A percentile compares a stretch with the other conserved stretches of the same genome.
Conservation (phyloP, 2,113 vertebrate species). For the Carassius carassius region DNA sequence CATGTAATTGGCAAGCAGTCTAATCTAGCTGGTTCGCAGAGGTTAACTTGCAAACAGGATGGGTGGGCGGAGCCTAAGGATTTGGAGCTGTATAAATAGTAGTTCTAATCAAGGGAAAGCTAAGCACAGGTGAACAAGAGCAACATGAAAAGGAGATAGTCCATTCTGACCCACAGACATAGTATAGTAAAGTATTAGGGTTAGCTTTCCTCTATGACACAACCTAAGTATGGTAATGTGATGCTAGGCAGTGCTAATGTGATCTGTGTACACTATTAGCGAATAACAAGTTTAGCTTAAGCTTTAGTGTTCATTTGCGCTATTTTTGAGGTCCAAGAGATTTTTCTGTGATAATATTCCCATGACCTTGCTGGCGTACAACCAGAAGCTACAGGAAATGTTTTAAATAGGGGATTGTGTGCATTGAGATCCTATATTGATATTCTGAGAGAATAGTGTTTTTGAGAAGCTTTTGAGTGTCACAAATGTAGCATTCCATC, state of each 20-base stretch:
- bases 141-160: slow-evolving; percentile 25
- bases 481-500: not conserved
- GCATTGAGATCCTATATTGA: not conserved
- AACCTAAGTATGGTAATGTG: slow-evolving; percentile 25
- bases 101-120: slow-evolving; percentile 45
- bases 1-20: not conserved
- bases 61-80: slow-evolving; percentile 34
- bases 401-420: not conserved
- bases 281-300: slow-evolving; percentile 5
- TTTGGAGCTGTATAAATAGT: slow-evolving; percentile 50
- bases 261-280: not conserved
- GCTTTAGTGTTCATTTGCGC: not conserved
- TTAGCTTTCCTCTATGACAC: slow-evolving; percentile 36
- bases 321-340: not conserved
- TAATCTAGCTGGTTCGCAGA: slow-evolving; percentile 3
- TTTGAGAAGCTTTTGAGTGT: not conserved
- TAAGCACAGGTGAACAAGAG: slow-evolving; percentile 36
- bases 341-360: not conserved
- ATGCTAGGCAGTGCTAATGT: slow-evolving; percentile 16
- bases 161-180: slow-evolving; percentile 46
- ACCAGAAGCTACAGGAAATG: not conserved
- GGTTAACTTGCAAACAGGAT: slow-evolving; percentile 45
- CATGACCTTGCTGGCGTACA: not conserved
- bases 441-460: not conserved
- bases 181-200: slow-evolving; percentile 16